Base-by-base conservation (phyloP, 2,888 invertebrate species). In the Chymomyza amoena region DNA sequence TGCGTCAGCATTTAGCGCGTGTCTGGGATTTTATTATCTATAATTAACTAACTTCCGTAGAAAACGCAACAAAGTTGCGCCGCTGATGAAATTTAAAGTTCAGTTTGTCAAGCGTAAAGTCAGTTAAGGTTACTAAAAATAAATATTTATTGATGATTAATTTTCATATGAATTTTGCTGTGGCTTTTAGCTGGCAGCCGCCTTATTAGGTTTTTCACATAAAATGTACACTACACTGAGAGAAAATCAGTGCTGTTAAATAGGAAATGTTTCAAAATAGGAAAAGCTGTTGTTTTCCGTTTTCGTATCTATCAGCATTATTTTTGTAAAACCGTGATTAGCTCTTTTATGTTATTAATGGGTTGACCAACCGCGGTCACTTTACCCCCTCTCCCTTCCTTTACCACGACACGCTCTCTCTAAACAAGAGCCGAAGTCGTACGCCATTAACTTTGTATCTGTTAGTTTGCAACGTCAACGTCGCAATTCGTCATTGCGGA, bases 91-190 rank as follows among this genome's bases (percentile, higher is more conserved):
- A 45, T 45, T 13, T 13, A 45, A 45, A 45, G 39, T 45, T 45
- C 39, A 67, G 57, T 68, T 68, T 60, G 52, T 64, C 60, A 6
- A 62, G 32, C 25, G 62, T 7, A 25, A 36, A 28, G 39, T 45
- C 56, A 36, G 4, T 60, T 51, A 10, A 59, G 51, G 28, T 52
- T 51, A 64, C 63, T 63, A 68, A 68, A 65, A 71, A 73, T 70
- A 72, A 28, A 20, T 20, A 18, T 45, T 20, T 61, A 54, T 60
- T 61, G 20, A 64, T 10, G 51, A 69, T 50, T 54, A 16, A 20
- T 10, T 54, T 65, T 70, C 16, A 6, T 4, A 15, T 10, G 7
- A 28, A 45, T 25, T 54, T 45, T 45, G 39, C 39, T 54, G 54
- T 54, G 39, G 54, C 54, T 18, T 54, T 54, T 54, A 18, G 2